Conservation (phyloP, 2,888 invertebrate species). For the Brachyptera putata region DNA sequence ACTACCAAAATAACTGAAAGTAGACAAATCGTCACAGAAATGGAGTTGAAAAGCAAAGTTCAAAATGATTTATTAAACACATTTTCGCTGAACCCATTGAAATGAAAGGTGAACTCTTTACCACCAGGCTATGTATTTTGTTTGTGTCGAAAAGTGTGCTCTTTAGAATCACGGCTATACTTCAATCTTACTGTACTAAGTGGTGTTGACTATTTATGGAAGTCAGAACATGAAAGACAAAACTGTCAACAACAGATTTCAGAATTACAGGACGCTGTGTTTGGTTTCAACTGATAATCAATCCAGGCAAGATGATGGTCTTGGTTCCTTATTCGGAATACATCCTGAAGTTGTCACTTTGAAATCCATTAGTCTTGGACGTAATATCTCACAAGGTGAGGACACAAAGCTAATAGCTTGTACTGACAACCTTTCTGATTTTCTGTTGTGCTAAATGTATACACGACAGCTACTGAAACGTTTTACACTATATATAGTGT, state of each 20-base stretch:
- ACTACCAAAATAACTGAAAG: conserved; percentile 17
- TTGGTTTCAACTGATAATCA: conserved; percentile 2
- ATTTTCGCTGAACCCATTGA: conserved; percentile 11
- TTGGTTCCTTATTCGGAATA: background rate
- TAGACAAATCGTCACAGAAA: conserved; percentile 31
- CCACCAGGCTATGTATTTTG: background rate
- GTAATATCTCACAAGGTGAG: conserved; percentile 5
- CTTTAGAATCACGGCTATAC: conserved; percentile 2
- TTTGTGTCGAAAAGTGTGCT: conserved; percentile 3
- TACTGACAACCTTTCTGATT: too few species aligned
- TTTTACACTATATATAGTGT: too few species aligned
- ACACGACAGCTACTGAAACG: too few species aligned
- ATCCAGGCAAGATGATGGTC: background rate
- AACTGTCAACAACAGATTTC: conserved; percentile 12
- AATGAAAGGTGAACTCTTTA: conserved; percentile 3
- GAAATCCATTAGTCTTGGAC: conserved; percentile 19
- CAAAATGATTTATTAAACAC: conserved; percentile 27
- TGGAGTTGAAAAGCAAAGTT: conserved; percentile 28
- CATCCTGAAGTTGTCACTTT: conserved; percentile 20
- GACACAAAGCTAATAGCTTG: conserved; percentile 14
- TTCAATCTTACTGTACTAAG: background rate
- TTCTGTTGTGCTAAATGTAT: too few species aligned
- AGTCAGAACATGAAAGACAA: conserved; percentile 8
- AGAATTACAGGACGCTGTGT: conserved; percentile 11
- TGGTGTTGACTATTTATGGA: background rate